phyloP scores from a whole-genome alignment of 2,797 vertebrate species.

The Falco peregrinus region DNA sequence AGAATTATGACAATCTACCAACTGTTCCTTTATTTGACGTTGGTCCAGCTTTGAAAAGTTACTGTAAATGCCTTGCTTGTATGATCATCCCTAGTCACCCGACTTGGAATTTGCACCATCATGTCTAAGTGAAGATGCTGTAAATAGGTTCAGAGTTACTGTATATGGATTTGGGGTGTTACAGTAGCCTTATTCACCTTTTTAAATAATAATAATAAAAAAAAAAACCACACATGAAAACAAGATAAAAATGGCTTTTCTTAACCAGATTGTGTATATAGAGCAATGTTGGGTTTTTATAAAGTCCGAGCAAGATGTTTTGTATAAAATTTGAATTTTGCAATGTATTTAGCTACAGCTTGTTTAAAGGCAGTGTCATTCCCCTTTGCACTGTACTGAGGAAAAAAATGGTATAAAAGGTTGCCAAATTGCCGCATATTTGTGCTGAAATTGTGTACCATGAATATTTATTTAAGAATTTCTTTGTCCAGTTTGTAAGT shows the following conservation, averaged over 20 bases:
- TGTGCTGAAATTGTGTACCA: slow-evolving; percentile 99
- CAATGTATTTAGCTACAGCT: slow-evolving; percentile 99
- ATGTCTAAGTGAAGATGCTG: slow-evolving; percentile 92
- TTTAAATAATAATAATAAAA: slow-evolving; percentile 79
- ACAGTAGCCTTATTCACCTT: slow-evolving; percentile 99
- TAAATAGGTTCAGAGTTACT: slow-evolving; percentile 98
- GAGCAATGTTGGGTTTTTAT: slow-evolving; percentile 94
- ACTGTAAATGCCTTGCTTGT: slow-evolving; percentile 99
- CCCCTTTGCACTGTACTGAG: slow-evolving; percentile 96
- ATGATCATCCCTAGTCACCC: slow-evolving; percentile 89
- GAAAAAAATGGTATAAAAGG: slow-evolving; percentile 86
- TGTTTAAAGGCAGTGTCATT: slow-evolving; percentile 91
- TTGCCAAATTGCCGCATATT: slow-evolving; percentile 99
- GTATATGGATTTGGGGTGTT: slow-evolving; percentile 97
- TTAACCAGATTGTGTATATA: slow-evolving; percentile 99
- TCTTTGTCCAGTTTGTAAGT: slow-evolving; percentile 95
- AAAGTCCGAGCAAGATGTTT: slow-evolving; percentile 99
- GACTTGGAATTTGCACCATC: slow-evolving; percentile 96
- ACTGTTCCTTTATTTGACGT: slow-evolving; percentile 91
- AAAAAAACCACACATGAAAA: slow-evolving; percentile 78
- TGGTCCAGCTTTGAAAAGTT: slow-evolving; percentile 86
- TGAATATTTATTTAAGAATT: slow-evolving; percentile 99
- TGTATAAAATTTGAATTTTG: slow-evolving; percentile 99
- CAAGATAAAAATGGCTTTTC: slow-evolving; percentile 89
- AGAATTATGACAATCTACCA: slow-evolving; percentile 99